Evolutionary conservation across 2,797 vertebrate species (phyloP), one percentile per base, ranked within the genome.

Genomic region (Philypnodon macrostomus): DNA sequence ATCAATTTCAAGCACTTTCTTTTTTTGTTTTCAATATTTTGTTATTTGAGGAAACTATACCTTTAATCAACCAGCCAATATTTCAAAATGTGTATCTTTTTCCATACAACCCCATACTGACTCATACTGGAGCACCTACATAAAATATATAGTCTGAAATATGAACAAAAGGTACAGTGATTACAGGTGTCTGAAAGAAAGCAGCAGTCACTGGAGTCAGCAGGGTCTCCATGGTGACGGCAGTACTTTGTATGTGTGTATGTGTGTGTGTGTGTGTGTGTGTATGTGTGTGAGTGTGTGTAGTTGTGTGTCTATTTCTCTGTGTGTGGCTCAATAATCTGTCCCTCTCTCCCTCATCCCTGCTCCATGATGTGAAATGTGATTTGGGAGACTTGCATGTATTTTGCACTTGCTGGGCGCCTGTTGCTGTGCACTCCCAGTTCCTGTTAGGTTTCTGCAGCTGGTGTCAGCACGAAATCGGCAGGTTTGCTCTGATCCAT

Each of bases 181-280:
- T 33, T 53, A 65, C 46, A 69, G 57, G 51, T 69, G 71, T 56
- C 39, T 46, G 45, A 67, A 73, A 53, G 64, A 63, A 72, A 73
- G 31, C 39, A 15, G 33, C 27, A 31, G 57, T 53, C 79, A 77
- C 67, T 78, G 77, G 45, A 65, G 63, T 70, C 68, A 51, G 53
- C 33, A 53, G 44, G n/a, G 63, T 72, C 53, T 67, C 75, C 71
- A 79, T 79, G 73, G 79, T 71, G 75, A 81, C 80, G 44, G 57
- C 60, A 32, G 16, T 55, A 27, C 45, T 47, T 8, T 13, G 18
- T 26, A 10, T 30, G 26, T 30, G 14, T 4, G 10, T 33, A 13
- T 27, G 13, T 13, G 53, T 47, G 33, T 19, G 3, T 23, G 18
- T 46, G 33, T 35, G 14, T 9, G 4, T 15, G 27, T 29, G 50